These are phyloP conservation scores for Dallia pectoralis DNA, from an alignment of 2,797 vertebrate genomes.

Conservation along the genomic window DNA sequence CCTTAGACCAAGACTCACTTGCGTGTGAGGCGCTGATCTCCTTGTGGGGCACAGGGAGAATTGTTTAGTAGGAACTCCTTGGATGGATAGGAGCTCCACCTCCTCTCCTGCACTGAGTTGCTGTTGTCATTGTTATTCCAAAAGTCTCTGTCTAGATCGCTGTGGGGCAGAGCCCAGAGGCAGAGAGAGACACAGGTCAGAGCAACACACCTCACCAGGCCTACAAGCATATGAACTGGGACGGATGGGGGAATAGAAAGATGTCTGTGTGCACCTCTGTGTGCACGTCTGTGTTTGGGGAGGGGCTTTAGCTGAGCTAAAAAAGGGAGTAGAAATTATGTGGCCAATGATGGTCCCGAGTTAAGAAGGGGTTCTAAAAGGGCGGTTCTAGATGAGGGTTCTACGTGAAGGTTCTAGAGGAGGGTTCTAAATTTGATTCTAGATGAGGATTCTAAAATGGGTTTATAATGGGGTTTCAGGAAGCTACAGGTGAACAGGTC, in stretches of 20 bases:
- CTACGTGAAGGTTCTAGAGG: too few relatives aligned
- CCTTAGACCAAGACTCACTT: constrained; percentile 97
- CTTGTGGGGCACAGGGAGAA: constrained; percentile 99
- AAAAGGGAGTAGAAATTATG: constrained; percentile 24
- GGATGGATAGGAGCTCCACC: constrained; percentile 99
- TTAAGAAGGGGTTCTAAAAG: constrained; percentile 35
- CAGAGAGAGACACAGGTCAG: constrained; percentile 90
- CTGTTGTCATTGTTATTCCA: constrained; percentile 99
- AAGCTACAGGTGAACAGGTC: constrained; percentile 38
- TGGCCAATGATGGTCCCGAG: constrained; percentile 29
- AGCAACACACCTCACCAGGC: constrained; percentile 79
- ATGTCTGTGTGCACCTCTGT: background rate
- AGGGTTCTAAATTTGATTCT: constrained; percentile 23
- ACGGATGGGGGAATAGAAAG: background rate
- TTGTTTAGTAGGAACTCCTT: constrained; percentile 99
- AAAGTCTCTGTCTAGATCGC: constrained; percentile 99
- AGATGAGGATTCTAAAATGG: background rate
- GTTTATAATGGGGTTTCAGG: constrained; percentile 14
- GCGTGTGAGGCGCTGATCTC: constrained; percentile 99
- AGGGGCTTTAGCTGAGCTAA: background rate
- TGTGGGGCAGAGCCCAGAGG: constrained; percentile 72
- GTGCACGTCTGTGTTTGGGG: background rate
- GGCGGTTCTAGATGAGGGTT: background rate
- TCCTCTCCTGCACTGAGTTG: constrained; percentile 97
- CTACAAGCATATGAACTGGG: constrained; percentile 45